Evolutionary conservation across 53 echinoderm and acorn worm species (phyloP).

Genomic region (Holothuria scabra): DNA sequence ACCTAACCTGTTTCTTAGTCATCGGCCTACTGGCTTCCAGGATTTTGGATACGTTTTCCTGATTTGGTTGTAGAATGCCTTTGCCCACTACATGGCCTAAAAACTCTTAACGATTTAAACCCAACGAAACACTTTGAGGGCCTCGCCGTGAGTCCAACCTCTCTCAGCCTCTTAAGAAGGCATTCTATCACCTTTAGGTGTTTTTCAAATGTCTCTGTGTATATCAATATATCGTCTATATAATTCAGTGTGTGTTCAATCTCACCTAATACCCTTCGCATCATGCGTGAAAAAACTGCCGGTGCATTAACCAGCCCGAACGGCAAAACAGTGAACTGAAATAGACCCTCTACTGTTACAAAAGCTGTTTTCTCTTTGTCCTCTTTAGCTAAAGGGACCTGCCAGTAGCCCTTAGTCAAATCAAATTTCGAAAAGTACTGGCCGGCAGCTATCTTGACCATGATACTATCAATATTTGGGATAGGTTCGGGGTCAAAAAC

Average conservation of each 20-base stretch:
- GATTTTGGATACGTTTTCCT: too few relatives aligned
- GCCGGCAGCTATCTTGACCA: not conserved
- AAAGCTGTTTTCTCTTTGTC: constrained; percentile 57
- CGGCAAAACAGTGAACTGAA: constrained; percentile 60
- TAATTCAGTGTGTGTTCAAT: constrained; percentile 46
- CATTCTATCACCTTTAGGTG: constrained; percentile 22
- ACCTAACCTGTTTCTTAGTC: too few relatives aligned
- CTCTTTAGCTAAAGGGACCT: constrained; percentile 40
- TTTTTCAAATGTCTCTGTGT: constrained; percentile 52
- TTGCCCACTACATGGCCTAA: too few relatives aligned
- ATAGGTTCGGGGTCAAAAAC: too few relatives aligned
- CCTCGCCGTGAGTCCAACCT: too few relatives aligned
- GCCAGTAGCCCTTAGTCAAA: constrained; percentile 65
- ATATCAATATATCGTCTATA: constrained; percentile 62
- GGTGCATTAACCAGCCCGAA: constrained; percentile 64
- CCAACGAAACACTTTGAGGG: too few relatives aligned
- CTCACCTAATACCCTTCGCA: constrained; percentile 45
- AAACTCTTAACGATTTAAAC: constrained; percentile 31
- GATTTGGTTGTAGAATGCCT: too few relatives aligned
- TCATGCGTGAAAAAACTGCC: constrained; percentile 53
- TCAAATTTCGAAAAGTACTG: constrained; percentile 53
- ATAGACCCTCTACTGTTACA: constrained; percentile 53
- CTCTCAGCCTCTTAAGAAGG: too few relatives aligned
- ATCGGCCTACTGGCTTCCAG: too few relatives aligned
- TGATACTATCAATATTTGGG: too few relatives aligned